phyloP scores from a whole-genome alignment of 2,888 invertebrate species.

The Sisyra nigra region DNA sequence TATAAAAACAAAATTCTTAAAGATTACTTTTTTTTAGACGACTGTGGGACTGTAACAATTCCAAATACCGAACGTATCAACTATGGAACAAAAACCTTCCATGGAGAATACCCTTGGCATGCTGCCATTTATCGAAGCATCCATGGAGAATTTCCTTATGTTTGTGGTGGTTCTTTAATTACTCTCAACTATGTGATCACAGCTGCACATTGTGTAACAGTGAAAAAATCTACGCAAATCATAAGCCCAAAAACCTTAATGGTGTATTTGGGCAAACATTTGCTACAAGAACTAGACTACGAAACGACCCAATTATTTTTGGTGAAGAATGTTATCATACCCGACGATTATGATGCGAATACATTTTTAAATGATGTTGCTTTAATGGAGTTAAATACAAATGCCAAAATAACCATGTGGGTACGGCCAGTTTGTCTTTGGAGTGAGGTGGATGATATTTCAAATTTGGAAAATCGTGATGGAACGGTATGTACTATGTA shows the following conservation, averaged over 20 bases:
- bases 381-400: conserved; percentile 31
- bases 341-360: conserved; percentile 25
- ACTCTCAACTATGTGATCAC: conserved; percentile 37
- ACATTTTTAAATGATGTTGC: conserved; percentile 34
- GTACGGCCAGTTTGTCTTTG: conserved; percentile 44
- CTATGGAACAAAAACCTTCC: conserved; percentile 30
- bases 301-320: conserved; percentile 29
- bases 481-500: conserved; percentile 7
- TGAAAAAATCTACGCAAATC: conserved; percentile 17
- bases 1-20: no score
- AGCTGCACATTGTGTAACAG: conserved; percentile 47
- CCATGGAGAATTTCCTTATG: conserved; percentile 31
- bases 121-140: conserved; percentile 36
- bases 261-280: conserved; percentile 23
- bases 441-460: conserved; percentile 25
- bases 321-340: conserved; percentile 23
- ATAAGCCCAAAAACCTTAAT: conserved; percentile 21
- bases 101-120: conserved; percentile 55
- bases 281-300: conserved; percentile 25
- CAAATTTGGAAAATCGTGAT: conserved; percentile 17
- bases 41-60: no score
- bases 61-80: conserved; percentile 24
- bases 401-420: conserved; percentile 30
- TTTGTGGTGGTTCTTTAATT: conserved; percentile 47
- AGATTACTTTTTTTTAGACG: no score